Percentiles rank a stretch among this genome's conserved stretches.
phyloP scores from a whole-genome alignment of 2,113 vertebrate genomes.

The Spheniscus mendiculus region DNA sequence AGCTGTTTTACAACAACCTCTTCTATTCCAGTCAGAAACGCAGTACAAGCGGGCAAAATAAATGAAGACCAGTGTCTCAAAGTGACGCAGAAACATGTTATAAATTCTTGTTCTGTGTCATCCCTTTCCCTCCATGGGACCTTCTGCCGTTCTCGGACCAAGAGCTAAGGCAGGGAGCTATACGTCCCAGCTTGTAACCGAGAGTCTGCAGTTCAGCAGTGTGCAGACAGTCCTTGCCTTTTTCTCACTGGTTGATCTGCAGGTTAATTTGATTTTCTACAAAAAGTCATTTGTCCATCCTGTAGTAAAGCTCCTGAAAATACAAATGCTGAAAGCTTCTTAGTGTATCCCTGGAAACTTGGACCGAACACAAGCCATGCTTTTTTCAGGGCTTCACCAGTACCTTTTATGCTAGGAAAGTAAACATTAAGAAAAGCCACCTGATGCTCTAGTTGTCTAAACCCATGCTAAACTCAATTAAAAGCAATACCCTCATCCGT shows the following conservation, averaged over 20 bases:
- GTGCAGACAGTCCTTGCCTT: background rate
- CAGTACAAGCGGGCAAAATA: background rate
- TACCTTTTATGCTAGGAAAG: background rate
- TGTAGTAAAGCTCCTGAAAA: background rate
- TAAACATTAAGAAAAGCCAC: background rate
- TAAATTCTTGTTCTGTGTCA: background rate
- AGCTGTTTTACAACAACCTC: background rate
- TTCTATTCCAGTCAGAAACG: background rate
- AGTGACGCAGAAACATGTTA: rapidly evolving
- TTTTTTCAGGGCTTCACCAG: background rate
- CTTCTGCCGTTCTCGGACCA: background rate
- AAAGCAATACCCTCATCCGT: background rate
- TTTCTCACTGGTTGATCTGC: background rate
- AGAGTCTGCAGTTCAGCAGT: background rate
- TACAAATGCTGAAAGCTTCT: background rate
- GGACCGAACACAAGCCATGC: background rate
- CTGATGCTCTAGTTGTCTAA: background rate
- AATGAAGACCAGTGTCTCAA: background rate
- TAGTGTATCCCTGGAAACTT: background rate
- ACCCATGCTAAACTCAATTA: background rate
- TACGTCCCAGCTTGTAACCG: rapidly evolving
- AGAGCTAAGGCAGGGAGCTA: background rate
- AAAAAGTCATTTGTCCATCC: background rate
- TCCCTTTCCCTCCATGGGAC: background rate
- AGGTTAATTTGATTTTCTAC: background rate